Base-by-base conservation (phyloP, 2,888 invertebrate species). In the Drosophila quinaria region DNA sequence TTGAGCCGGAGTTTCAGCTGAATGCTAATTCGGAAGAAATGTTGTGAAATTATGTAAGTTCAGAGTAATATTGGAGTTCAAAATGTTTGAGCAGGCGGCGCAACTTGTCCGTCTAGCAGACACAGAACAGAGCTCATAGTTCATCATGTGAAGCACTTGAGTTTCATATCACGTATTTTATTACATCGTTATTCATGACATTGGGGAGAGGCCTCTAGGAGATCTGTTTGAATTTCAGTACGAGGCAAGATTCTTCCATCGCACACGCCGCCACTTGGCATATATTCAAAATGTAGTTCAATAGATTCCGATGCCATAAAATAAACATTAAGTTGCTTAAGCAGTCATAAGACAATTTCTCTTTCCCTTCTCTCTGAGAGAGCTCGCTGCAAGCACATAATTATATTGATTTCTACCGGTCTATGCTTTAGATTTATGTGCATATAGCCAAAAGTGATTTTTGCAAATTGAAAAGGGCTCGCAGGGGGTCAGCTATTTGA, bases 111-210 rank as follows among this genome's bases (percentile, higher is more conserved):
- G 25, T 42, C n/a, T 51, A 31, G 29, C 19, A 39, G n/a, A 5
- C 29, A 47, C 11, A 37, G 37, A 31, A 47, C 11, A 37, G 37
- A 37, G 17, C 61, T 44, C 66, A 71, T 70, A 89, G 83, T 83
- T 89, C 90, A 83, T 83, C 90, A 87, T 83, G 89, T 54, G 44
- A 31, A 13, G 9, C 46, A 63, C 67, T 87, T 83, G 65, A 73
- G 22, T 87, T 87, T 86, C 87, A 84, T 84, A 86, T 86, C 87
- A 87, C 87, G 87, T 87, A 87, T 86, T 87, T 87, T 87, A 87
- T 87, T 87, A 87, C 87, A 85, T 87, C 87, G 86, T 87, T 82
- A 86, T 87, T 84, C 84, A 84, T 86, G 87, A 79, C 82, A 82
- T 86, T 77, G 78, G 68, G 72, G 25, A 29, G 55, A 22, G 19